phyloP scores from a whole-genome alignment of 2,888 invertebrate species.

The Apoda limacodes region DNA sequence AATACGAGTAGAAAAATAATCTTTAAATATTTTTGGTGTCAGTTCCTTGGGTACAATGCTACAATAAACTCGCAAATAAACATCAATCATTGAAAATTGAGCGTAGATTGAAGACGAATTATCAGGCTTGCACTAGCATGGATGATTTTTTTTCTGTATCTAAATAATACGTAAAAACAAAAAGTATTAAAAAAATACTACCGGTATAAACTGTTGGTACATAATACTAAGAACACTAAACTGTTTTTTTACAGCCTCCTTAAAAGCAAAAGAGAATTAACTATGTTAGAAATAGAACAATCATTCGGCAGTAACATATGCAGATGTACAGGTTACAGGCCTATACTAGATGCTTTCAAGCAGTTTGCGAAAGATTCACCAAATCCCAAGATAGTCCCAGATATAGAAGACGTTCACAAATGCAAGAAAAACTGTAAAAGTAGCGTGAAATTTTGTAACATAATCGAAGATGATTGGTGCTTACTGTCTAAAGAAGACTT shows the following conservation, averaged over 20 bases:
- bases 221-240: too few species aligned
- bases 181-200: too few species aligned
- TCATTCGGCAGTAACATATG: constrained; percentile 81
- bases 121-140: too few species aligned
- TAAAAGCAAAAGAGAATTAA: constrained; percentile 38
- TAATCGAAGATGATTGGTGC: constrained; percentile 30
- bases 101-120: too few species aligned
- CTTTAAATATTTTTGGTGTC: too few species aligned
- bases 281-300: constrained; percentile 76
- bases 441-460: constrained; percentile 19
- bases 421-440: constrained; percentile 23
- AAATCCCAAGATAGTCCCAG: constrained; percentile 42
- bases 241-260: constrained; percentile 36
- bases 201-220: too few species aligned
- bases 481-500: constrained; percentile 67
- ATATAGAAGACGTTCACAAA: constrained; percentile 46
- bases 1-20: too few species aligned
- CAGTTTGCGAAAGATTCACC: constrained; percentile 73
- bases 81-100: too few species aligned
- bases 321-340: constrained; percentile 81
- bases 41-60: too few species aligned
- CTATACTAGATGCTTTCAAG: constrained; percentile 82
- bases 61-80: too few species aligned
- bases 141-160: too few species aligned
- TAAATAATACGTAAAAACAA: too few species aligned